phyloP scores from a whole-genome alignment of 37 sponge, comb jelly and placozoan species.

The Aplysina aerophoba region DNA sequence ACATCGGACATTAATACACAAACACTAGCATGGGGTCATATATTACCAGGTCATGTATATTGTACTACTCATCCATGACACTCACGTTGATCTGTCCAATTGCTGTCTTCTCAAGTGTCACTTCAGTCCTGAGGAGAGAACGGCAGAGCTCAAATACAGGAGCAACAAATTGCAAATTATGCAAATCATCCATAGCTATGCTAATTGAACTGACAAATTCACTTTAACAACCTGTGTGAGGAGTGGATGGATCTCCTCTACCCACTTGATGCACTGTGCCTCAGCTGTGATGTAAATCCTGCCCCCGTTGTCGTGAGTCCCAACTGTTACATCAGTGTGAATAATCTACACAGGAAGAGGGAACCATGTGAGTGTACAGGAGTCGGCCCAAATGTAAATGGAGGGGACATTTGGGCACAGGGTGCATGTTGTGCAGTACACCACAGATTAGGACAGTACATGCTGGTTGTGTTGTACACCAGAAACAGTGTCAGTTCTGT shows the following conservation, averaged over 20 bases:
- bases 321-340: neutral
- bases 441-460: too few relatives aligned
- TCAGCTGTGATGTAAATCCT: neutral
- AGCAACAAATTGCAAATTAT: too few relatives aligned
- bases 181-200: too few relatives aligned
- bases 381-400: neutral
- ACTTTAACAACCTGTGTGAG: too few relatives aligned
- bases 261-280: slow-evolving; percentile 10
- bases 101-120: slow-evolving; percentile 50
- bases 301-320: neutral
- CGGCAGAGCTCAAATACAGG: too few relatives aligned
- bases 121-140: slow-evolving; percentile 40
- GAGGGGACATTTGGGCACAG: too few relatives aligned
- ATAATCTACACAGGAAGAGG: neutral
- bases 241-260: too few relatives aligned
- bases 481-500: too few relatives aligned
- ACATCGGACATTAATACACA: neutral
- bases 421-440: too few relatives aligned
- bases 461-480: too few relatives aligned
- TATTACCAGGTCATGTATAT: neutral
- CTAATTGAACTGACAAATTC: slow-evolving; percentile 1
- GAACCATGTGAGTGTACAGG: neutral
- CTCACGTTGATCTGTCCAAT: slow-evolving; percentile 74
- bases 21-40: neutral
- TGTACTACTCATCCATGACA: neutral